These are phyloP conservation scores for Microplitis manilae DNA, from an alignment of 2,888 invertebrate genomes.

Conservation along the genomic window DNA sequence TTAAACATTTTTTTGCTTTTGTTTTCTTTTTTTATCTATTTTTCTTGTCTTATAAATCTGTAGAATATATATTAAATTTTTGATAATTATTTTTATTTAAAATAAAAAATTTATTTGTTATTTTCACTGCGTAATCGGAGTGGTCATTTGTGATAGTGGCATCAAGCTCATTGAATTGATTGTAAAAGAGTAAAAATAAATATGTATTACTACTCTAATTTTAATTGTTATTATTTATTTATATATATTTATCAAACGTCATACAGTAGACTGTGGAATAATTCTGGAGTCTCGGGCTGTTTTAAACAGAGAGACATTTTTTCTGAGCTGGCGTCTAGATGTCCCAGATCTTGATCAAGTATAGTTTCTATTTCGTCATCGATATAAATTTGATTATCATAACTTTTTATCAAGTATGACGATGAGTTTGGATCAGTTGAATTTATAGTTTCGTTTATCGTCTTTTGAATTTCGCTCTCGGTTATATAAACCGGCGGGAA, in stretches of 20 bases:
- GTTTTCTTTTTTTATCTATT: background rate
- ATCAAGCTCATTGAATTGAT: conserved; percentile 20
- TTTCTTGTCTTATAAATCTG: background rate
- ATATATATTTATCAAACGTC: conserved; percentile 49
- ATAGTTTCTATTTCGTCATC: conserved; percentile 64
- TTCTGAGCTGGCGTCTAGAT: conserved; percentile 52
- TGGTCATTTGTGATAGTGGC: conserved; percentile 26
- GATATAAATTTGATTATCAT: conserved; percentile 63
- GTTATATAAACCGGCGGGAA: conserved; percentile 63
- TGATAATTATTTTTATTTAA: conserved; percentile 8
- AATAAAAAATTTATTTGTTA: background rate
- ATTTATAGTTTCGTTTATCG: conserved; percentile 67
- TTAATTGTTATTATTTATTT: background rate
- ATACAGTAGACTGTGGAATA: conserved; percentile 65
- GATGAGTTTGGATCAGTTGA: conserved; percentile 59
- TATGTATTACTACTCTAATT: conserved; percentile 9
- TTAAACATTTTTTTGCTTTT: conserved; percentile 8
- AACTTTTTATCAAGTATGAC: conserved; percentile 61
- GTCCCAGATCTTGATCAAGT: conserved; percentile 61
- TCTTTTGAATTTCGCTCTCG: conserved; percentile 66
- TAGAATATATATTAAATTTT: background rate
- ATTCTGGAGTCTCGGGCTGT: conserved; percentile 66
- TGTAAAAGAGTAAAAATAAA: conserved; percentile 17
- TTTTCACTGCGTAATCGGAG: conserved; percentile 9
- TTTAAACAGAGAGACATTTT: conserved; percentile 64